Evolutionary conservation across 2,113 vertebrate genomes (phyloP), one percentile per base, ranked within the genome.

Genomic region (Nansenia antarctica): DNA sequence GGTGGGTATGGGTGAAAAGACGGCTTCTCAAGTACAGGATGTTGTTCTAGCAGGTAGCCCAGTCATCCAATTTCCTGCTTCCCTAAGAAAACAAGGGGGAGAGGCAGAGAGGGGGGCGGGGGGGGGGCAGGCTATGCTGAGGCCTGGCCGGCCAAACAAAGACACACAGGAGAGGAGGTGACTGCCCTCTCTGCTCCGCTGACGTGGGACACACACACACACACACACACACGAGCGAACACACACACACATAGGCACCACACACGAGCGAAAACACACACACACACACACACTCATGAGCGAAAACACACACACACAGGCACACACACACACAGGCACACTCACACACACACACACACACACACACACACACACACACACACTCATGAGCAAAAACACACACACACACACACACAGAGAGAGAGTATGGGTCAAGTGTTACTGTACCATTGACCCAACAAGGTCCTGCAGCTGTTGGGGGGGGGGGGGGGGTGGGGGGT

Each of bases 61-160:
- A 92, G 90, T 93, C 91, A 90, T 92, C 90, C 90, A 93, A 93
- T 93, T 93, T 93, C 92, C 92, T 93, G 90, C 89, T 92, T 92
- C 92, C 90, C 90, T 91, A 92, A 92, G 90, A 92, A 93, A 92
- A 93, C 90, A 93, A 84, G 89, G 83, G 85, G 82, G 67, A 11
- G 75, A 88, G n/a, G 85, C 84, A 82, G 49, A 82, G 49, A 72
- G 84, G 81, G 83, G 82, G 88, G 83, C 82, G 77, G 82, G 62
- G 63, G 82, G 90, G 70, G 82, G 82, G 88, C 90, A n/a, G n/a
- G n/a, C 89, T 92, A 87, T 91, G 84, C 83, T 87, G 77, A n/a
- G 78, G 58, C 78, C 81, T 63, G 78, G 82, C 82, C 83, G 59
- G 72, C 87, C 86, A 92, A 91, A 92, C 90, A 92, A 90, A 92